Base-by-base conservation (phyloP, 2,888 invertebrate genomes). In the Diaprepes abbreviatus region DNA sequence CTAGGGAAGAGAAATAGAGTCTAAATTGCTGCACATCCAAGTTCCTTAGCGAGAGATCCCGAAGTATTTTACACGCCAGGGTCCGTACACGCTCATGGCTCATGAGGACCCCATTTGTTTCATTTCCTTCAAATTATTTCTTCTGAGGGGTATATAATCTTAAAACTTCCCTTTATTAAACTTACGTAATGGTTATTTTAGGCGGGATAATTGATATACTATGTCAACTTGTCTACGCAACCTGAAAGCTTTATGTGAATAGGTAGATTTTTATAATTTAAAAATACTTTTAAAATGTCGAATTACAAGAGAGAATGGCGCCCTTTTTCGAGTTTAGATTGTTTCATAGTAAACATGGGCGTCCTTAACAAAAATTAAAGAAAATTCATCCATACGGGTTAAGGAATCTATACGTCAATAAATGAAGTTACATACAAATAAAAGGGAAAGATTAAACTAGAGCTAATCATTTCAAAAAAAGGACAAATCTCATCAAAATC, bases 1-100 rank as follows among this genome's bases (percentile, higher is more conserved):
- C 80, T 79, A 80, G 79, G 79, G 79, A 82, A 82, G 83, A 83
- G 84, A 83, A 83, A 84, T 83, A 83, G 82, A 80, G 83, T 81
- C 82, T 82, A 83, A 84, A 83, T 84, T 83, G 83, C 83, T 78
- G 82, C 81, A 81, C 83, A 83, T 83, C 82, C 80, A 70, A 70
- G 62, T 66, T 66, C 48, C 66, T 70, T 77, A 65, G 65, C 60
- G 52, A 33, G 65, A 69, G 65, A 74, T 79, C 77, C 48, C 28
- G 28, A 28, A 48, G 77, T 81, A 80, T 81, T 83, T 83, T 82
- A 82, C 81, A 78, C 80, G 79, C 40, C 50, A 71, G 71, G 63
- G 62, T 67, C 57, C 63, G 67, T 67, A 65, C 69, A 69, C 68
- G 72, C 65, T 72, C 69, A 58, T 66, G 59, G 12, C 50, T 59